Evolutionary conservation across 2,113 vertebrate species (phyloP).

Genomic region (Erythrolamprus reginae): DNA sequence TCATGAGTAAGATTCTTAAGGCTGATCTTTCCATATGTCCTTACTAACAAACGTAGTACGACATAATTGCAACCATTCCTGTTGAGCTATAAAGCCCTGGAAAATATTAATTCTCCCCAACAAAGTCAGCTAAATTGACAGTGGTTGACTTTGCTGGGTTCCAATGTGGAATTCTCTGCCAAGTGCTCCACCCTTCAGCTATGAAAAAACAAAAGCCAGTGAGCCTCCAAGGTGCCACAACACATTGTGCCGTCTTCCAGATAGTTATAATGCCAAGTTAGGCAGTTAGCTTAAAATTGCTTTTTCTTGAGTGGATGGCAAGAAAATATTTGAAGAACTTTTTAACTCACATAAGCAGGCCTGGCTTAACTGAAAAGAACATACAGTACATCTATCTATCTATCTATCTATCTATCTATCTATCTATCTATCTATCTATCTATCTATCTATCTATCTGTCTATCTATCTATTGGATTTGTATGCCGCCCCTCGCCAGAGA

Average conservation of each 20-base stretch:
- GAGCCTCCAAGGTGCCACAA: not conserved
- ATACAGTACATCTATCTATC: too few species aligned
- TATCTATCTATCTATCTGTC: too few species aligned
- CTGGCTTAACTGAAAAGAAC: not conserved
- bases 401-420: too few species aligned
- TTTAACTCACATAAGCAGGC: not conserved
- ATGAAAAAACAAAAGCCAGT: not conserved
- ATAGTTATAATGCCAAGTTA: not conserved
- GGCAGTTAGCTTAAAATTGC: not conserved
- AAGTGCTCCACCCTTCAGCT: not conserved
- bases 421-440: too few species aligned
- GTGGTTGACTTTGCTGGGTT: fast-evolving
- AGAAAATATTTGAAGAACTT: not conserved
- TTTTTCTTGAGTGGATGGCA: not conserved
- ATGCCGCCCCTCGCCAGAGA: too few species aligned
- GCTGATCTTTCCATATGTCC: constrained; percentile 52
- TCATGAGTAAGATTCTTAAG: constrained; percentile 50
- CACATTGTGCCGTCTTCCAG: not conserved
- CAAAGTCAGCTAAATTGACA: constrained; percentile 23
- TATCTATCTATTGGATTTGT: too few species aligned
- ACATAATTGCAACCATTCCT: constrained; percentile 54
- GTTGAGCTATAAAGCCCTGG: constrained; percentile 21
- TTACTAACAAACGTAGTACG: constrained; percentile 44
- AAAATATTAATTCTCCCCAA: constrained; percentile 48
- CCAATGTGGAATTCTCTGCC: not conserved